Percentiles rank a stretch among this genome's conserved stretches.
Conservation (phyloP, 2,113 vertebrate genomes). For the Indri indri region DNA sequence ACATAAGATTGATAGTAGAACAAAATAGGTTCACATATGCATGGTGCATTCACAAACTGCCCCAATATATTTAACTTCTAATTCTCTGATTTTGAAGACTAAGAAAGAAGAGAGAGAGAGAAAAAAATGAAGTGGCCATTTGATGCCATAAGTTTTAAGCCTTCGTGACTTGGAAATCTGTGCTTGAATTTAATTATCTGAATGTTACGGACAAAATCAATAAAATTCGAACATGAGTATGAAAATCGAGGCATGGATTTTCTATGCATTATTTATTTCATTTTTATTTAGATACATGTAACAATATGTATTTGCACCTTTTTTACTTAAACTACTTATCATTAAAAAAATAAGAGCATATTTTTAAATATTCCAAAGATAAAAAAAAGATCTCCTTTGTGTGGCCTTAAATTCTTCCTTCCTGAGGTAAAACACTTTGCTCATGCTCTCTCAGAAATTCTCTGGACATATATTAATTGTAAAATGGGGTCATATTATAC, state of each 20-base stretch:
- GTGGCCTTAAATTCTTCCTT: neutral
- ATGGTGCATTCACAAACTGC: neutral
- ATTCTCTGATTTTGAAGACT: neutral
- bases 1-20: neutral
- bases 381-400: neutral
- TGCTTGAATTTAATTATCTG: neutral
- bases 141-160: neutral
- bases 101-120: neutral
- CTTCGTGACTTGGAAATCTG: neutral
- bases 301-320: neutral
- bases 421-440: neutral
- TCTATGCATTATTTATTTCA: neutral
- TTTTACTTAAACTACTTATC: neutral
- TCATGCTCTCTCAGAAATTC: neutral
- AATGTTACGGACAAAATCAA: neutral
- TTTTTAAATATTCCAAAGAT: neutral
- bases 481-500: neutral
- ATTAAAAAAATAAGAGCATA: neutral
- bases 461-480: neutral
- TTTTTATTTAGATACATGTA: neutral
- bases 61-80: conserved; percentile 16
- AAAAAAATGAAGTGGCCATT: neutral
- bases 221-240: neutral
- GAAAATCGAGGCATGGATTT: neutral
- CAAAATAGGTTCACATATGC: neutral